A percentile compares a stretch with the other conserved stretches of the same genome.
Evolutionary conservation across 2,113 vertebrate species (phyloP).

Genomic region (Rana temporaria): DNA sequence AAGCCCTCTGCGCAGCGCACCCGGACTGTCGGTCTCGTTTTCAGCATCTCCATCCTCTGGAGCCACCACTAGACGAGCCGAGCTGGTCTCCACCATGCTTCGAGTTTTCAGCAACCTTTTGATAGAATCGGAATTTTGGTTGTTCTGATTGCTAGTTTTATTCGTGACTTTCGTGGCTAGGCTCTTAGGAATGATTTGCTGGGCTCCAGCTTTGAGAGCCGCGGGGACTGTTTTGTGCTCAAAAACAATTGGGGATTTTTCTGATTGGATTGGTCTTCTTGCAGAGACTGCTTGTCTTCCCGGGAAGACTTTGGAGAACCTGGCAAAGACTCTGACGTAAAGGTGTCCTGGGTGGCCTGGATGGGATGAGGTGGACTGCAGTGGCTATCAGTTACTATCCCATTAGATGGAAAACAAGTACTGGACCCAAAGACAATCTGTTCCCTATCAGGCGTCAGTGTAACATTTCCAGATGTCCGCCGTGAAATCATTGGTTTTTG

Average conservation of each 20-base stretch:
- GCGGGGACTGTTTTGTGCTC: constrained; percentile 87
- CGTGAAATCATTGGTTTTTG: constrained; percentile 54
- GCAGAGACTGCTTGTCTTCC: constrained; percentile 57
- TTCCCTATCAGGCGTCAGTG: constrained; percentile 65
- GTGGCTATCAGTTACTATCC: neutral
- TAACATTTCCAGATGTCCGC: constrained; percentile 54
- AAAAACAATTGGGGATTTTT: constrained; percentile 72
- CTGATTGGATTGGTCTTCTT: constrained; percentile 64
- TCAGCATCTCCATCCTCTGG: constrained; percentile 69
- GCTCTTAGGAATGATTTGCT: constrained; percentile 88
- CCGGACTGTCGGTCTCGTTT: constrained; percentile 74
- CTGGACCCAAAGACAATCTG: constrained; percentile 61
- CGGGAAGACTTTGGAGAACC: constrained; percentile 57
- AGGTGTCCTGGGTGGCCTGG: constrained; percentile 59
- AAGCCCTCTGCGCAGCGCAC: constrained; percentile 79
- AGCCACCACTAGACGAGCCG: constrained; percentile 64
- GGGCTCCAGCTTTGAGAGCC: constrained; percentile 85
- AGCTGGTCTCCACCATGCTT: constrained; percentile 85
- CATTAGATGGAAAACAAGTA: constrained; percentile 45
- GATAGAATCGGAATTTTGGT: constrained; percentile 67
- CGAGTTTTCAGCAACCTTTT: constrained; percentile 74
- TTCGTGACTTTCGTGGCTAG: constrained; percentile 71
- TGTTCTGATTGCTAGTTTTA: constrained; percentile 59
- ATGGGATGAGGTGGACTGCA: neutral
- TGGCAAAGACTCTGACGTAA: constrained; percentile 59